phyloP scores from a whole-genome alignment of 2,888 invertebrate species.

The Marronus borbonicus region DNA sequence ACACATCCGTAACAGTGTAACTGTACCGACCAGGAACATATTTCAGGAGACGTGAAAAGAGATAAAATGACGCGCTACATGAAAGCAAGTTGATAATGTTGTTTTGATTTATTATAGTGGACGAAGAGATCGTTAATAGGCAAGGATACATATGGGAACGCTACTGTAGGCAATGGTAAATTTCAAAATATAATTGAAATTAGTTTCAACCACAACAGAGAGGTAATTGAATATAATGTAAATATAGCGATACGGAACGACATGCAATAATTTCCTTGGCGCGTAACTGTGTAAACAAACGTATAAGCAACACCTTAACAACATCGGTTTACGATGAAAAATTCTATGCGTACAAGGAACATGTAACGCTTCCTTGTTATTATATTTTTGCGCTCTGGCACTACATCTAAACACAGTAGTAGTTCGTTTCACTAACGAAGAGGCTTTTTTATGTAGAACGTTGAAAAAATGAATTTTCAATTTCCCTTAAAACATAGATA shows the following conservation, averaged over 20 bases:
- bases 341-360: not conserved
- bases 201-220: constrained; percentile 13
- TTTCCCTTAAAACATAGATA: too few species aligned
- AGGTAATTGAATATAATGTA: constrained; percentile 19
- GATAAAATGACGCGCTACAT: constrained; percentile 12
- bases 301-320: not conserved
- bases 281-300: not conserved
- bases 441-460: too few species aligned
- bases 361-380: not conserved
- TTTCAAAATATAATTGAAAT: constrained; percentile 23
- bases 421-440: too few species aligned
- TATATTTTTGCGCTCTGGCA: not conserved
- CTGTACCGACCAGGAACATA: constrained; percentile 18
- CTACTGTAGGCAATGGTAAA: constrained; percentile 2
- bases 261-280: not conserved
- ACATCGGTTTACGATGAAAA: not conserved
- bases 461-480: too few species aligned
- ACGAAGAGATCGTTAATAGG: constrained; percentile 5
- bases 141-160: not conserved
- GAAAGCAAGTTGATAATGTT: constrained; percentile 6
- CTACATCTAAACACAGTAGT: not conserved
- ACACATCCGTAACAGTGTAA: constrained; percentile 16
- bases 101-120: constrained; percentile 23
- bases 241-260: not conserved
- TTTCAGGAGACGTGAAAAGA: constrained; percentile 2